Percentiles rank a stretch among this genome's conserved stretches.
Conservation (phyloP, 2,113 vertebrate species). For the Urocitellus parryii region DNA sequence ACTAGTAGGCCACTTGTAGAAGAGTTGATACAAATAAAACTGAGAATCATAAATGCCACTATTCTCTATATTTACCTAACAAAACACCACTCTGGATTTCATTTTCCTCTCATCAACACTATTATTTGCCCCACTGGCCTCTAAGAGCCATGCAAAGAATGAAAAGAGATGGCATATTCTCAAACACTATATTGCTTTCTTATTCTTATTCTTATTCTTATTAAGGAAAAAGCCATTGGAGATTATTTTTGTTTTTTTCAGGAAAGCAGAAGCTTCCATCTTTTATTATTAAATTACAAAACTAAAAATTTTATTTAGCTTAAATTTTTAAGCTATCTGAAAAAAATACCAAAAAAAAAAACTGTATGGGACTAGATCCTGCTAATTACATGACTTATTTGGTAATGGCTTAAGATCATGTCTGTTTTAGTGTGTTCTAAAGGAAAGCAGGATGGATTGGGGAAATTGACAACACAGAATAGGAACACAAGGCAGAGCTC, state of each 20-base stretch:
- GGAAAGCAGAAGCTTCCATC: not conserved
- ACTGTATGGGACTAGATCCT: not conserved
- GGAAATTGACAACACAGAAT: not conserved
- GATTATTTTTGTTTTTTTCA: not conserved
- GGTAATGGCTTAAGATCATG: not conserved
- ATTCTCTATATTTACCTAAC: not conserved
- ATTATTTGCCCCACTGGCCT: not conserved
- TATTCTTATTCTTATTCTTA: not conserved
- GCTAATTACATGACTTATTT: not conserved
- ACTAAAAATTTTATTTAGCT: not conserved
- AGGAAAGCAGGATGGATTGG: not conserved
- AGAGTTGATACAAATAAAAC: not conserved
- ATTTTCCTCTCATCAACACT: not conserved
- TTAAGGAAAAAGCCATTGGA: not conserved
- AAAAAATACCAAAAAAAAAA: not conserved
- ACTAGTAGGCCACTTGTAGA: not conserved
- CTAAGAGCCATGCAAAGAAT: not conserved
- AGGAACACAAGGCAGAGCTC: not conserved
- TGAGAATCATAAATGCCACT: not conserved
- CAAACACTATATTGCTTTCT: not conserved
- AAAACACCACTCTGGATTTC: not conserved
- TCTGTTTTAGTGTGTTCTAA: not conserved
- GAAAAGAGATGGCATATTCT: not conserved
- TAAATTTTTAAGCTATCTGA: not conserved
- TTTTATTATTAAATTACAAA: slow-evolving; percentile 51